Conservation (phyloP, 2,113 vertebrate genomes). For the Columba livia region DNA sequence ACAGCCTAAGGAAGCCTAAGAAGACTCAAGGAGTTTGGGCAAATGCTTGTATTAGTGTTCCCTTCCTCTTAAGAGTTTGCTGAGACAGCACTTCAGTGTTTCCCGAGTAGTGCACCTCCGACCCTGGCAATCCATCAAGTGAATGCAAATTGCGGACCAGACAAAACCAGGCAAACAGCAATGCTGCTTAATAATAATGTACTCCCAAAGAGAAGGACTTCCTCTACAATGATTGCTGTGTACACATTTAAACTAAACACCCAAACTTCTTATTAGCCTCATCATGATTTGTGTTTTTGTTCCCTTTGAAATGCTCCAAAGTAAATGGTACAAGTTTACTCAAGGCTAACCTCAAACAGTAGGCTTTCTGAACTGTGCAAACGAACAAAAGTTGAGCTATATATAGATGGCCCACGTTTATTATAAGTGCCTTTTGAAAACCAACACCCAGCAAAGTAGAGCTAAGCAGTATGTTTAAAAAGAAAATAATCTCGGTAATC, state of each 20-base stretch:
- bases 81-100: conserved; percentile 82
- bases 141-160: conserved; percentile 79
- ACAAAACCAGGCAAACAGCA: conserved; percentile 87
- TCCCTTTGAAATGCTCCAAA: conserved; percentile 78
- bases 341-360: conserved; percentile 76
- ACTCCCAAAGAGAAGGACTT: conserved; percentile 73
- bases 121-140: conserved; percentile 85
- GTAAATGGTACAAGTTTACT: conserved; percentile 75
- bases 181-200: conserved; percentile 76
- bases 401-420: conserved; percentile 39
- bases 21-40: conserved; percentile 79
- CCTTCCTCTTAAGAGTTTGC: conserved; percentile 80
- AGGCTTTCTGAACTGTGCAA: conserved; percentile 61
- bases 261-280: conserved; percentile 75
- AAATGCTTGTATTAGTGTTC: conserved; percentile 74
- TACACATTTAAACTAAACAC: conserved; percentile 78
- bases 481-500: conserved; percentile 54
- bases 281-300: conserved; percentile 72
- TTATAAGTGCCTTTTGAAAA: conserved; percentile 62
- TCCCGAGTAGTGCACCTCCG: conserved; percentile 82
- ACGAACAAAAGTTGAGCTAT: conserved; percentile 39
- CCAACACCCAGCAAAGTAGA: conserved; percentile 56
- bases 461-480: conserved; percentile 38
- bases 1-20: conserved; percentile 56
- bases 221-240: conserved; percentile 76